A percentile compares a stretch with the other conserved stretches of the same genome.
phyloP scores from a whole-genome alignment of 1,140 invertebrate genomes.

The Papilio polytes region DNA sequence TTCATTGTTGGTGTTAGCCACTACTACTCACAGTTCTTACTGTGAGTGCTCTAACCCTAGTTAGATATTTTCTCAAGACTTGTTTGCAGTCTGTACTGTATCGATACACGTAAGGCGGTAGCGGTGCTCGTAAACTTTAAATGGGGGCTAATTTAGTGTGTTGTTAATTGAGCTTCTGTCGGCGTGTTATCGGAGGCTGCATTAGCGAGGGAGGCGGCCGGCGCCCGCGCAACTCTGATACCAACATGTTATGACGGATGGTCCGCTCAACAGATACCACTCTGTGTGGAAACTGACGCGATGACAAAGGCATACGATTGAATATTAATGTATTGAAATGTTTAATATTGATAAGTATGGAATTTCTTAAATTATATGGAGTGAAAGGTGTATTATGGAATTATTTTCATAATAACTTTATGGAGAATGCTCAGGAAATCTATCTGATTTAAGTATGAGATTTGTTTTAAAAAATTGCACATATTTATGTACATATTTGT shows the following conservation, averaged over 20 bases:
- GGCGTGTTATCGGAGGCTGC: constrained; percentile 70
- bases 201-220: constrained; percentile 68
- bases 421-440: too few species aligned
- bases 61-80: constrained; percentile 20
- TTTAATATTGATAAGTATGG: constrained; percentile 19
- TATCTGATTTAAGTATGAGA: too few species aligned
- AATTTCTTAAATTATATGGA: background rate
- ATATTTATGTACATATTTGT: too few species aligned
- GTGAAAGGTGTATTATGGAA: too few species aligned
- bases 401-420: too few species aligned
- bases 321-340: constrained; percentile 25
- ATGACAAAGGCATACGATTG: background rate
- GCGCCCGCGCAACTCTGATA: constrained; percentile 50
- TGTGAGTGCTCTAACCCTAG: too few species aligned
- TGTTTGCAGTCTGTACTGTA: constrained; percentile 48
- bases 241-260: constrained; percentile 74
- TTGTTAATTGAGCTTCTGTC: constrained; percentile 80
- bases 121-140: constrained; percentile 80
- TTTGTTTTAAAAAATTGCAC: too few species aligned
- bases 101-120: constrained; percentile 76
- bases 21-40: background rate
- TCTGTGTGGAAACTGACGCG: constrained; percentile 20
- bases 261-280: constrained; percentile 24
- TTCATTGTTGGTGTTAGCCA: background rate
- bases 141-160: constrained; percentile 81